These are phyloP conservation scores for Phalloptychus januarius DNA, from an alignment of 2,797 vertebrate genomes.

Conservation along the genomic window DNA sequence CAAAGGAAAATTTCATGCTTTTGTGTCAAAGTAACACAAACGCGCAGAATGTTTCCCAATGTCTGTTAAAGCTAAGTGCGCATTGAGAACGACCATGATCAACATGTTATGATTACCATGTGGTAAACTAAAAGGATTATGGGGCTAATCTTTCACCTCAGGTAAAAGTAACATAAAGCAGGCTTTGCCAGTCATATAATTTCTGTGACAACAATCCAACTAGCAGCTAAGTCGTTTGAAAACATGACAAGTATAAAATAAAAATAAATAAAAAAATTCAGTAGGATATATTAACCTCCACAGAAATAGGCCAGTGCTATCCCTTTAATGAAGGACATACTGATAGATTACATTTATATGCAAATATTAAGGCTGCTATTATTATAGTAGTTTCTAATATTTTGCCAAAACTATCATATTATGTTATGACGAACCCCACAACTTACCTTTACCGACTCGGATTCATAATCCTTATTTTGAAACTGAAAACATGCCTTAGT, in stretches of 20 bases:
- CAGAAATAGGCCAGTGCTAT: neutral
- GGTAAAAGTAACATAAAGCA: slow-evolving; percentile 2
- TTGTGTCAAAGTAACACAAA: slow-evolving; percentile 13
- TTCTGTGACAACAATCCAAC: neutral
- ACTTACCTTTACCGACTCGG: neutral
- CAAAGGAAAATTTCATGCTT: slow-evolving; percentile 2
- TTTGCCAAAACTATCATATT: too few species aligned
- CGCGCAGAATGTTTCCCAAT: neutral
- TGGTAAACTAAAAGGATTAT: neutral
- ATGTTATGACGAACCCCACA: neutral
- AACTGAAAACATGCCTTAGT: too few species aligned
- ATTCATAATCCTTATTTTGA: neutral
- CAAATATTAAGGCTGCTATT: too few species aligned
- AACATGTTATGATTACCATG: neutral
- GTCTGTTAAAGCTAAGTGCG: neutral
- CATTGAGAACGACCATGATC: neutral
- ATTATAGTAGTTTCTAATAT: too few species aligned
- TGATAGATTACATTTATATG: neutral
- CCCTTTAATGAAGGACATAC: neutral
- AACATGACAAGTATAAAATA: neutral
- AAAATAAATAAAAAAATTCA: neutral
- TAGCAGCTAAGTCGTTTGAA: neutral
- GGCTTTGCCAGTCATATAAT: neutral
- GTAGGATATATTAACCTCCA: neutral
- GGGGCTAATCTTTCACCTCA: slow-evolving; percentile 2